Base-by-base conservation (phyloP, 1,140 invertebrate species). In the Cataglyphis hispanica region DNA sequence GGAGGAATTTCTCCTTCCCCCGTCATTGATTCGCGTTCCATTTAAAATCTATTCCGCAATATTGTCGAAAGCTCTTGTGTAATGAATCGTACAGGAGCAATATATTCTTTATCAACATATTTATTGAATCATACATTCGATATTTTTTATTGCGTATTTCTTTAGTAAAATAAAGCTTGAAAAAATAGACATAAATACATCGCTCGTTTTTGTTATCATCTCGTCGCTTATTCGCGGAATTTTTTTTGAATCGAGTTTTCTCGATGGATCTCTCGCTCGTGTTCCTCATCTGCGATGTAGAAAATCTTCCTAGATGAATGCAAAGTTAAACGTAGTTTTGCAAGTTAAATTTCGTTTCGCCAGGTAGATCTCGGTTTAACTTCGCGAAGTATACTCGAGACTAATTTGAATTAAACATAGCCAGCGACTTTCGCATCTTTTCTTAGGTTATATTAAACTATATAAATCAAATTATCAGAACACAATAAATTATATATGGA, bases 191-290 rank as follows among this genome's bases (percentile, higher is more conserved):
- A 16, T 13, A n/a, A n/a, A n/a, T 37, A n/a, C 27, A 10, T 53
- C 27, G 43, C n/a, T 13, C 13, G 63, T 11, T 13, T 58, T 69
- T 69, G 43, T 40, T 80, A 37, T 40, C 50, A 56, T 80, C 61
- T 56, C 63, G 25, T 34, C 22, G n/a, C 34, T 72, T 58, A 37
- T 74, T 66, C 63, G 74, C 16, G 60, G 43, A 80, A 53, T 67
- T 66, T 53, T 67, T 66, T 67, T 67, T 37, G 2, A 66, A 50
- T 66, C 60, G 37, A 31, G 19, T 16, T 16, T 61, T 60, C n/a
- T 11, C 22, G 8, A n/a, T 8, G 58, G 19, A 77, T 64, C 27
- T 27, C 16, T 43, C 34, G 22, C 8, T 3, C 7, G 19, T 19
- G 11, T 43, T 34, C 67, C 43, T 34, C 3, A 6, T 11, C 6